Conservation (phyloP, 2,797 vertebrate species). For the Cryptoblepharus egeriae region DNA sequence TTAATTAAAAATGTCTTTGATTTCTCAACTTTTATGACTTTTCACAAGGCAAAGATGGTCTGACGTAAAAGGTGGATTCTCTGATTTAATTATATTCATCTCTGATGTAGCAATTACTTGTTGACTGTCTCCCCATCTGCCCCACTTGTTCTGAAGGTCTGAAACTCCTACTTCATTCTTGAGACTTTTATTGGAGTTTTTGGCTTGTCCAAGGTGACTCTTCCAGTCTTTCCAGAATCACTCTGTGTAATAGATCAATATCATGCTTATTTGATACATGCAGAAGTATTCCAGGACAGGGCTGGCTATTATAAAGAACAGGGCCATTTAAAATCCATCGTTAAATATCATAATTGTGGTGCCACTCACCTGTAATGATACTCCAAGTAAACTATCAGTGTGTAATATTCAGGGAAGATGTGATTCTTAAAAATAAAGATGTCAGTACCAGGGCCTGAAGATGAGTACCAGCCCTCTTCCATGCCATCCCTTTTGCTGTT, state of each 20-base stretch:
- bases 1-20: too few species aligned
- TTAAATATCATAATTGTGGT: neutral
- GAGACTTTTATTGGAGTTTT: neutral
- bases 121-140: neutral
- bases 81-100: too few species aligned
- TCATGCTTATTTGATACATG: neutral
- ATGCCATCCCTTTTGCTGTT: neutral
- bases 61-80: too few species aligned
- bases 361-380: too few species aligned
- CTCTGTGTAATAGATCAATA: neutral
- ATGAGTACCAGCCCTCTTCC: neutral
- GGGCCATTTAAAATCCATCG: neutral
- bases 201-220: neutral
- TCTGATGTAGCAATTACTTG: constrained; percentile 19
- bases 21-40: neutral
- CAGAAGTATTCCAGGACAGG: neutral
- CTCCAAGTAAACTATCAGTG: too few species aligned
- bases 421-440: too few species aligned
- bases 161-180: neutral
- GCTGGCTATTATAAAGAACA: neutral
- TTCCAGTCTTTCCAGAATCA: neutral
- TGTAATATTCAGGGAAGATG: too few species aligned
- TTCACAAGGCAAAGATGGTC: neutral
- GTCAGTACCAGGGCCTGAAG: neutral
- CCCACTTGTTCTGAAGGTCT: neutral